Percentiles rank a stretch among this genome's conserved stretches.
Conservation (phyloP, 2,888 invertebrate species). For the Phrixothrix hirtus region DNA sequence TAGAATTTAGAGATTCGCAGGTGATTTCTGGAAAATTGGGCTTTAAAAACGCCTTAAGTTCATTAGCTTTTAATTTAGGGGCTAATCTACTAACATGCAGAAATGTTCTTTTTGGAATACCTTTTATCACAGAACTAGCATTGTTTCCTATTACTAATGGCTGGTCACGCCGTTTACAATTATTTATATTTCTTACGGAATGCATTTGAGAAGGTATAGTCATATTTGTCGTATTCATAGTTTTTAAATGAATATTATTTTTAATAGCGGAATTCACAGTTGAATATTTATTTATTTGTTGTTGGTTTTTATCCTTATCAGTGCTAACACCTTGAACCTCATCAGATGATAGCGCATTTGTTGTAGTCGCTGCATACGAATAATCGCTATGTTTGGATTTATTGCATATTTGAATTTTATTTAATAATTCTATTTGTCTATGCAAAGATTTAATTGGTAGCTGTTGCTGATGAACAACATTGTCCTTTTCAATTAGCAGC, state of each 20-base stretch:
- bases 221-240: too few species aligned
- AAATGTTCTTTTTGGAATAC: not conserved
- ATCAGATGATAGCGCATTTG: not conserved
- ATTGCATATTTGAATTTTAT: too few species aligned
- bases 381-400: not conserved
- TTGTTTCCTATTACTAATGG: too few species aligned
- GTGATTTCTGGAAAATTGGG: not conserved
- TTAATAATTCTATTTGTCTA: not conserved
- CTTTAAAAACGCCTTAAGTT: not conserved
- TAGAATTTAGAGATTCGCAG: not conserved
- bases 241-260: too few species aligned
- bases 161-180: too few species aligned
- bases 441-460: not conserved
- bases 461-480: not conserved
- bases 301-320: too few species aligned
- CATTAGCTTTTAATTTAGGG: not conserved
- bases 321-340: too few species aligned
- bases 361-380: not conserved
- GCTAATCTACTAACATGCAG: not conserved
- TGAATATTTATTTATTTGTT: too few species aligned
- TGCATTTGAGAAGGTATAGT: too few species aligned
- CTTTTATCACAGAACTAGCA: not conserved
- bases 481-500: not conserved
- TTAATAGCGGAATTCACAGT: too few species aligned
- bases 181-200: too few species aligned